These are phyloP conservation scores for Zaprionus capensis DNA, from an alignment of 1,140 invertebrate species.

Conservation along the genomic window DNA sequence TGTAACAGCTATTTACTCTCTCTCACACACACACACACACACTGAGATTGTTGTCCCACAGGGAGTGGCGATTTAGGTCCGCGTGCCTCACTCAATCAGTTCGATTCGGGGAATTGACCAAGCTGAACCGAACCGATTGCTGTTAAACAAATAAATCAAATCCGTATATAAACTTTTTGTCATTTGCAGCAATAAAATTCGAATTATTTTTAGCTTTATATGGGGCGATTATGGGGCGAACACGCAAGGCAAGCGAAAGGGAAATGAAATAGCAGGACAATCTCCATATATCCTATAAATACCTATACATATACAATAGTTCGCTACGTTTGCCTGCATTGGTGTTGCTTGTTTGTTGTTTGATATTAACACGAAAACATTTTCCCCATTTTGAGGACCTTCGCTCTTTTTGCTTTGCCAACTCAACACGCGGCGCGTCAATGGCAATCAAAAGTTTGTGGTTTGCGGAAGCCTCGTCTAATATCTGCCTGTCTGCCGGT, in stretches of 20 bases:
- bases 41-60: background rate
- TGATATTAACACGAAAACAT: slow-evolving; percentile 69
- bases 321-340: background rate
- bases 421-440: slow-evolving; percentile 53
- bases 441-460: slow-evolving; percentile 62
- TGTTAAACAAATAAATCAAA: slow-evolving; percentile 46
- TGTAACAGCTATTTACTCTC: background rate
- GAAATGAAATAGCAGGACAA: slow-evolving; percentile 4
- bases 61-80: background rate
- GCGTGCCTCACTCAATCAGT: background rate
- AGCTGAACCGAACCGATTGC: background rate
- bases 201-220: slow-evolving; percentile 80
- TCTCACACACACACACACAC: background rate
- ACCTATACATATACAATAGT: background rate
- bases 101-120: slow-evolving; percentile 2
- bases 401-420: slow-evolving; percentile 1
- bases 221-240: slow-evolving; percentile 54
- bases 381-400: slow-evolving; percentile 34
- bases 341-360: slow-evolving; percentile 54
- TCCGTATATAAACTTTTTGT: slow-evolving; percentile 62
- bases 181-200: slow-evolving; percentile 78
- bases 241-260: slow-evolving; percentile 32
- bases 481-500: slow-evolving; percentile 59
- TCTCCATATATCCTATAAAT: background rate
- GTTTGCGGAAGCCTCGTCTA: slow-evolving; percentile 40